A percentile compares a stretch with the other conserved stretches of the same genome.
These are phyloP conservation scores for Poecilia gillii DNA, from an alignment of 2,797 vertebrate species.

Conservation along the genomic window DNA sequence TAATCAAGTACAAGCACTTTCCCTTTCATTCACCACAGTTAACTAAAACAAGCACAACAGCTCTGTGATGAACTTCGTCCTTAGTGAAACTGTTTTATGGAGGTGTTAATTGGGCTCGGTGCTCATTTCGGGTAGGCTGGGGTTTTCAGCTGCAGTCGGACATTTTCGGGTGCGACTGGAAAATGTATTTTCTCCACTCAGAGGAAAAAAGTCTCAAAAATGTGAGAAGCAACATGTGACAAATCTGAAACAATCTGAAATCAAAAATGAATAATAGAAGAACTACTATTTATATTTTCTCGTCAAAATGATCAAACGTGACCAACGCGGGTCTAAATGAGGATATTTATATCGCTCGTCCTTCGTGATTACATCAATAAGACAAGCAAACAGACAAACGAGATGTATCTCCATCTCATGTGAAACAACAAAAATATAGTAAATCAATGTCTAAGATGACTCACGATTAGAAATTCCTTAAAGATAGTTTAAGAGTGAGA, in stretches of 20 bases:
- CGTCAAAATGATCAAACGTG: neutral
- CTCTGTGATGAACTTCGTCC: conserved; percentile 5
- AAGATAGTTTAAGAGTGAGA: neutral
- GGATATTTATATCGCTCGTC: neutral
- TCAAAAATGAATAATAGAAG: neutral
- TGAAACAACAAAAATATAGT: neutral
- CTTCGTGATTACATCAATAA: neutral
- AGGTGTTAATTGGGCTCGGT: conserved; percentile 2
- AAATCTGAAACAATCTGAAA: neutral
- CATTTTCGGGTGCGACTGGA: neutral
- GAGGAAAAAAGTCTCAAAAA: neutral
- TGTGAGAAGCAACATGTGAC: neutral
- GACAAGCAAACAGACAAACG: neutral
- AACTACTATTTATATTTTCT: neutral
- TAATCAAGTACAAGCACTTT: neutral
- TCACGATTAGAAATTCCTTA: neutral
- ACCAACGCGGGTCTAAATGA: neutral
- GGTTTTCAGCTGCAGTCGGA: neutral
- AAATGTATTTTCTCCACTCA: neutral
- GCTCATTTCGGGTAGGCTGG: conserved; percentile 1
- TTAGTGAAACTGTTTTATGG: neutral
- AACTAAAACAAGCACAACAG: conserved; percentile 2
- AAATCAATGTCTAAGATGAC: neutral
- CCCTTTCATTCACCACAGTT: neutral
- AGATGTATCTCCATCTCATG: neutral